These are phyloP conservation scores for Drosophila bifasciata DNA, from an alignment of 1,140 invertebrate genomes.

Conservation along the genomic window DNA sequence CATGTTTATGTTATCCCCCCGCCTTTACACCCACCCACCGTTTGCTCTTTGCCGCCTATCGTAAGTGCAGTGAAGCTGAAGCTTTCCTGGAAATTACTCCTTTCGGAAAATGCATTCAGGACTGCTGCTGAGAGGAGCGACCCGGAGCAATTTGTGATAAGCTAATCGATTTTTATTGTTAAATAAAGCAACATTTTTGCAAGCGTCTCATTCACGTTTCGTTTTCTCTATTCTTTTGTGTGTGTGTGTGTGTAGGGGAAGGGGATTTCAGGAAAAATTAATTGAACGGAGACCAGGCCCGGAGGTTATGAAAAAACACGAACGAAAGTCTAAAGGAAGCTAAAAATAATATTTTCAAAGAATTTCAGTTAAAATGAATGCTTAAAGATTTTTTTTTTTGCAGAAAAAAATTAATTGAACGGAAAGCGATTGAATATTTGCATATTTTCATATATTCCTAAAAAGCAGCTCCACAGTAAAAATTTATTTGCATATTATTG, in stretches of 20 bases:
- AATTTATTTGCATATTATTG: too few species aligned
- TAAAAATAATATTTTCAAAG: background rate
- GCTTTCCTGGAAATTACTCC: constrained; percentile 14
- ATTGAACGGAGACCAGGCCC: constrained; percentile 5
- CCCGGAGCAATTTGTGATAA: constrained; percentile 38
- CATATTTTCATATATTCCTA: too few species aligned
- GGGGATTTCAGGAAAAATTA: constrained; percentile 22
- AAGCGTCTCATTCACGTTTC: too few species aligned
- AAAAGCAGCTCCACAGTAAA: too few species aligned
- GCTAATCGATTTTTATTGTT: constrained; percentile 46
- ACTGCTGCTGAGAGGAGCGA: constrained; percentile 1
- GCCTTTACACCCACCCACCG: background rate
- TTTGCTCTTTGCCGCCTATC: constrained; percentile 1
- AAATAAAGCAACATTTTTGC: constrained; percentile 22
- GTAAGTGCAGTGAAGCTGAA: constrained; percentile 41
- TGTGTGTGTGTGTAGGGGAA: background rate
- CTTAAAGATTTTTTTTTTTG: too few species aligned
- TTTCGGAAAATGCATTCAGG: background rate
- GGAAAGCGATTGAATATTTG: too few species aligned
- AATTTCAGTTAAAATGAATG: too few species aligned
- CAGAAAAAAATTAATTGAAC: too few species aligned
- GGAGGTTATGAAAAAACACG: background rate
- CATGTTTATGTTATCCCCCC: constrained; percentile 48
- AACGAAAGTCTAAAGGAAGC: background rate
- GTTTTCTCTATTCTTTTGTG: too few species aligned